Conservation (phyloP, 2,797 vertebrate genomes). For the Acridotheres tristis region DNA sequence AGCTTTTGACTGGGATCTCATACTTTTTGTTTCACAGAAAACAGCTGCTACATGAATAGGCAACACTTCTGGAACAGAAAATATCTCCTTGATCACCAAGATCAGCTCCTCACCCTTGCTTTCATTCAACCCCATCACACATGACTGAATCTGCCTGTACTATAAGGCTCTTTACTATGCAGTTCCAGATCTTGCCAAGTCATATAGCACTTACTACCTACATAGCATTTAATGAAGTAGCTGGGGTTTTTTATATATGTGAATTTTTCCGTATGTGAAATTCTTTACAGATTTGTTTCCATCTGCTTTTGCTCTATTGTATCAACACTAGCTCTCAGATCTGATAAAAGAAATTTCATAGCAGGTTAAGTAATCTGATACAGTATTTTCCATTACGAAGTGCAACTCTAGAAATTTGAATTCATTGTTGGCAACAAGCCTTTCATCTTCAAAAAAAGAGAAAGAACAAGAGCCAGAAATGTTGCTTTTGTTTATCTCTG, state of each 20-base stretch:
- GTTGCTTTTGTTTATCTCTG: background rate
- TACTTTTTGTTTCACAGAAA: background rate
- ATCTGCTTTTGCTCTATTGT: background rate
- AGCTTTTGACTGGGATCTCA: background rate
- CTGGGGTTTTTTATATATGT: background rate
- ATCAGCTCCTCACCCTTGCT: background rate
- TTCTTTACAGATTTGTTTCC: slow-evolving; percentile 12
- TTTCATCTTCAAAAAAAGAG: background rate
- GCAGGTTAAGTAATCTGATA: background rate
- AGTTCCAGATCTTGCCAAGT: background rate
- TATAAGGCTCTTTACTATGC: background rate
- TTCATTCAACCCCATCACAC: background rate
- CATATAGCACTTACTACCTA: background rate
- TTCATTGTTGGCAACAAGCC: background rate
- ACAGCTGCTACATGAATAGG: background rate
- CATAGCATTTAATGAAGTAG: background rate
- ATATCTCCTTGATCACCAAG: background rate
- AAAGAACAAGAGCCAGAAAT: slow-evolving; percentile 8
- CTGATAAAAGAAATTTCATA: background rate
- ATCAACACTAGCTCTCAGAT: background rate
- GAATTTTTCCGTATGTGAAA: background rate
- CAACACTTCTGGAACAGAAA: background rate
- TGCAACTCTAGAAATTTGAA: background rate
- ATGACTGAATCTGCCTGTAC: background rate
- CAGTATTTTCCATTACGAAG: background rate